These are phyloP conservation scores for Aramus guarauna DNA, from an alignment of 2,113 vertebrate species.

Conservation along the genomic window DNA sequence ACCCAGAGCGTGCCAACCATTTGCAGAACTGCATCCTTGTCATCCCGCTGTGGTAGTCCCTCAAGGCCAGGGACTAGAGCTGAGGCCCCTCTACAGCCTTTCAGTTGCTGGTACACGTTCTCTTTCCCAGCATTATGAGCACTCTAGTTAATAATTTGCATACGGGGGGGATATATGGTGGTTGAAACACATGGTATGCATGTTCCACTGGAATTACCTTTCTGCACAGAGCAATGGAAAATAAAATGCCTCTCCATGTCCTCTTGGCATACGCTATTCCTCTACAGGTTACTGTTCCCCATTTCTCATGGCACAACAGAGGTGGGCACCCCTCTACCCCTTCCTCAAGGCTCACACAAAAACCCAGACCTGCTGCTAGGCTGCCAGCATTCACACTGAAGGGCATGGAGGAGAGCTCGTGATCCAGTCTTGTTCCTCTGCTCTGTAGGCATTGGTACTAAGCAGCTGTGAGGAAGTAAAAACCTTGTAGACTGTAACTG, in stretches of 20 bases:
- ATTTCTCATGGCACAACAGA: not conserved
- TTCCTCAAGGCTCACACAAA: not conserved
- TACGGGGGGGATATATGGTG: fast-evolving
- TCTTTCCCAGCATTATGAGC: not conserved
- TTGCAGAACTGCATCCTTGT: not conserved
- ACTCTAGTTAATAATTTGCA: not conserved
- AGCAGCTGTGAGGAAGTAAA: not conserved
- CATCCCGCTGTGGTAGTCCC: not conserved
- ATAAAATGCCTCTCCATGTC: not conserved
- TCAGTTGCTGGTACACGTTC: not conserved
- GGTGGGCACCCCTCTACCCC: not conserved
- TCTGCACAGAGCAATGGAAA: not conserved
- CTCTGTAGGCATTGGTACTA: not conserved
- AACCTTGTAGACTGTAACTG: not conserved
- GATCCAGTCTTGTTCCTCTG: not conserved
- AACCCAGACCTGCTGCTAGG: not conserved
- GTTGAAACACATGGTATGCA: fast-evolving
- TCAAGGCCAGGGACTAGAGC: not conserved
- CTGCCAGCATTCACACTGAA: not conserved
- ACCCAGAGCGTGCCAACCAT: not conserved
- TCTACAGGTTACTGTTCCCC: not conserved
- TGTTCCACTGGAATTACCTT: not conserved
- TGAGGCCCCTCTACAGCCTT: not conserved
- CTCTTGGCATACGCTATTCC: not conserved
- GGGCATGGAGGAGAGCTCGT: not conserved